Evolutionary conservation across 2,888 invertebrate species (phyloP), one percentile per base, ranked within the genome.

Genomic region (Congeria kusceri): DNA sequence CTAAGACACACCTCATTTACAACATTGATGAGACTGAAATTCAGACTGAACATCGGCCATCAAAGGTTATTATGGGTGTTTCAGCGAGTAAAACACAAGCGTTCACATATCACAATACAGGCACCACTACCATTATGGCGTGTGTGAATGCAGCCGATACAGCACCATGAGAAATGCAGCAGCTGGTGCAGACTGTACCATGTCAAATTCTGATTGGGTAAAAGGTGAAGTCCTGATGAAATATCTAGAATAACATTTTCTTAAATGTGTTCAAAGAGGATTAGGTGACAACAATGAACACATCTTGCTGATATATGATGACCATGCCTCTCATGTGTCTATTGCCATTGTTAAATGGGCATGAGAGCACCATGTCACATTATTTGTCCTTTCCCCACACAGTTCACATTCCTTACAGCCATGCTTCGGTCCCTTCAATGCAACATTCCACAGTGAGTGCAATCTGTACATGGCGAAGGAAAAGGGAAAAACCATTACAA

Each of bases 351-450:
- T 73, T 32, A 62, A 78, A 1, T 63, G 59, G 64, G 77, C 63
- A 15, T 44, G 44, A n/a, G 53, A 59, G 25, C 53, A 63, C 3
- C 20, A 47, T 25, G 23, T 73, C 11, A 70, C 70, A 18, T 18
- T 68, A 15, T 69, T 73, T 49, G 46, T 65, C 11, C 23, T 71
- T 20, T 67, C 67, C 2, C 28, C 69, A 5, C 76, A 69, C 25
- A 59, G 11, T 25, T 58, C 58, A 5, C 71, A 77, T 39, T 1
- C 64, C 1, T n/a, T 71, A 2, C 77, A 77, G 25, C 77, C 71
- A 2, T n/a, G n/a, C n/a, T n/a, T 66, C 56, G 71, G 71, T 0
- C 72, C 72, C 0, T 77, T 72, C 28, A 72, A 72, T n/a, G 15
- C 3, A 0, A 67, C 18, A 53, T 71, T 63, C 15, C 57, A 66